Conservation (phyloP, 2,888 invertebrate species). For the Harmothoe impar region DNA sequence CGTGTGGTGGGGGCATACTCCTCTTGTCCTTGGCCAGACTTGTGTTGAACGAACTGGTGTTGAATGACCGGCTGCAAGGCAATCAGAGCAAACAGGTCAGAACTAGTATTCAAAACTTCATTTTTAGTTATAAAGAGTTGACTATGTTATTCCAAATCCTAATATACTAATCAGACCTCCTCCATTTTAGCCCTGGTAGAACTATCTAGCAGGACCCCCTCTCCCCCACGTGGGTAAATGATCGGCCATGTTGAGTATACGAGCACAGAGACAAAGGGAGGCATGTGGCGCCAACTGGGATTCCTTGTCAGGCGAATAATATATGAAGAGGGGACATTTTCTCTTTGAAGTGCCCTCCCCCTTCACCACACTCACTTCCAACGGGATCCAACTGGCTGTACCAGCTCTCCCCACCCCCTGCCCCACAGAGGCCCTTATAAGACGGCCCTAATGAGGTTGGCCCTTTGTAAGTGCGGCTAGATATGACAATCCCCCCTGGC, state of each 20-base stretch:
- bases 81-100: no score
- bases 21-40: slow-evolving; percentile 34
- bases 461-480: not conserved
- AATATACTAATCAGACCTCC: no score
- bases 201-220: no score
- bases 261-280: no score
- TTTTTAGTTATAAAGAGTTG: no score
- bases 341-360: slow-evolving; percentile 12
- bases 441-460: slow-evolving; percentile 7
- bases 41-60: slow-evolving; percentile 22
- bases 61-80: slow-evolving; percentile 33
- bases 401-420: not conserved
- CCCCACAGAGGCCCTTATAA: not conserved
- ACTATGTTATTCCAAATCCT: no score
- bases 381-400: not conserved
- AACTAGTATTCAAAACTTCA: no score
- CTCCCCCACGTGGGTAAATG: no score
- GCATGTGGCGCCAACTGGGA: no score
- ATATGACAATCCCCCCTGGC: slow-evolving; percentile 49
- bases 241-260: no score
- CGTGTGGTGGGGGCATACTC: slow-evolving; percentile 43
- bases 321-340: not conserved
- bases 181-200: no score
- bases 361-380: not conserved
- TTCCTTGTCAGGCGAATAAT: no score